phyloP scores from a whole-genome alignment of 2,888 invertebrate species.

The Siphonodentalium dalli region DNA sequence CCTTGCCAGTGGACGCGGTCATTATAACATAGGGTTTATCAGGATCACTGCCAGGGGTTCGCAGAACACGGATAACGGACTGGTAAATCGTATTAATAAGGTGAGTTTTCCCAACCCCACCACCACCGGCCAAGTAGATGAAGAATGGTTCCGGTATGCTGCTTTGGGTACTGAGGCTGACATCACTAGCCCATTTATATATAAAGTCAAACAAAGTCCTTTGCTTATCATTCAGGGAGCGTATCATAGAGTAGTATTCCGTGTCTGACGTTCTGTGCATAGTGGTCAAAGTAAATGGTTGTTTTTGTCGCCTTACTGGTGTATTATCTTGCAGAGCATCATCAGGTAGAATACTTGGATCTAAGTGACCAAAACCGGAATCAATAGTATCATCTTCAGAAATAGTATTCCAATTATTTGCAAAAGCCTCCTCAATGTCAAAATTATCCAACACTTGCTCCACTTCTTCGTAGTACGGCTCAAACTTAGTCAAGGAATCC shows the following conservation, averaged over 20 bases:
- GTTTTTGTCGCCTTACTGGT: no score
- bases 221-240: constrained; percentile 3
- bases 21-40: constrained; percentile 21
- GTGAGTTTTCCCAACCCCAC: constrained; percentile 20
- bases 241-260: constrained; percentile 5
- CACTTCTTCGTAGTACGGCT: no score
- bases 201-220: constrained; percentile 9
- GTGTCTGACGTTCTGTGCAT: no score
- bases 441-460: no score
- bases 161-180: constrained; percentile 2
- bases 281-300: no score
- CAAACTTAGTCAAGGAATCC: no score
- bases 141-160: constrained; percentile 16
- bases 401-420: no score
- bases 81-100: constrained; percentile 15
- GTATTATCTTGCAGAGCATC: no score
- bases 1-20: constrained; percentile 22
- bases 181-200: constrained; percentile 4
- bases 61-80: constrained; percentile 1
- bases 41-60: constrained; percentile 14
- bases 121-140: constrained; percentile 23
- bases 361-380: no score
- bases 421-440: no score
- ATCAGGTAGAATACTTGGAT: no score
- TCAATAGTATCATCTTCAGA: no score